phyloP scores from a whole-genome alignment of 2,888 invertebrate species.

The Aphrophora alni region DNA sequence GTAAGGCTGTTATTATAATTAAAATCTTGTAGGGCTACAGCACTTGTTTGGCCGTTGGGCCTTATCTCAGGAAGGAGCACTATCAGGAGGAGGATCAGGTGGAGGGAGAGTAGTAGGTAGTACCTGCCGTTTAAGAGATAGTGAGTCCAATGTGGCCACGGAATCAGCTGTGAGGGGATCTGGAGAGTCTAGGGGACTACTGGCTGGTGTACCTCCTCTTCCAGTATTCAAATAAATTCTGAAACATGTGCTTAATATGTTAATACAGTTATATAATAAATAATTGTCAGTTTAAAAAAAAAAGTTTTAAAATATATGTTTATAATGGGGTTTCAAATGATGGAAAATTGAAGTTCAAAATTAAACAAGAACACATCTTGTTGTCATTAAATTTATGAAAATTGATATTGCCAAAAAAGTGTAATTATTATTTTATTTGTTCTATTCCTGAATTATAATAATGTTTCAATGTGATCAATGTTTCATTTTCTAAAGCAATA shows the following conservation, averaged over 20 bases:
- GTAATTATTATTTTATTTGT: too few species aligned
- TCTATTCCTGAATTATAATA: too few species aligned
- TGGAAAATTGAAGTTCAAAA: too few species aligned
- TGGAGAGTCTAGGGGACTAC: slow-evolving; percentile 84
- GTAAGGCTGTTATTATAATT: slow-evolving; percentile 11
- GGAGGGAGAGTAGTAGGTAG: slow-evolving; percentile 46
- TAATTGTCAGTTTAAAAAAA: slow-evolving; percentile 2
- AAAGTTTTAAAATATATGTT: too few species aligned
- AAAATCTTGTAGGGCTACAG: slow-evolving; percentile 52
- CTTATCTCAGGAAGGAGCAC: slow-evolving; percentile 49
- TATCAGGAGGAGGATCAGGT: slow-evolving; percentile 42
- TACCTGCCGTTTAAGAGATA: slow-evolving; percentile 59
- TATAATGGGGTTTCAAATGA: too few species aligned
- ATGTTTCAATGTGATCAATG: too few species aligned
- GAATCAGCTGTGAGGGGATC: slow-evolving; percentile 74
- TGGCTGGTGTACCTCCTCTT: slow-evolving; percentile 74
- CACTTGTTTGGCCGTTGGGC: slow-evolving; percentile 49
- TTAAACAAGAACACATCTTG: too few species aligned
- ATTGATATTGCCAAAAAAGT: too few species aligned
- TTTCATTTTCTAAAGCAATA: too few species aligned
- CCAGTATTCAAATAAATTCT: slow-evolving; percentile 86
- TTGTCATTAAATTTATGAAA: too few species aligned
- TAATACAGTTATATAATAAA: slow-evolving; percentile 35
- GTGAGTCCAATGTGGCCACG: slow-evolving; percentile 68
- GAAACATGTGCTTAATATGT: slow-evolving; percentile 56